These are phyloP conservation scores for Clanis bilineata DNA, from an alignment of 2,888 invertebrate species.

Conservation along the genomic window DNA sequence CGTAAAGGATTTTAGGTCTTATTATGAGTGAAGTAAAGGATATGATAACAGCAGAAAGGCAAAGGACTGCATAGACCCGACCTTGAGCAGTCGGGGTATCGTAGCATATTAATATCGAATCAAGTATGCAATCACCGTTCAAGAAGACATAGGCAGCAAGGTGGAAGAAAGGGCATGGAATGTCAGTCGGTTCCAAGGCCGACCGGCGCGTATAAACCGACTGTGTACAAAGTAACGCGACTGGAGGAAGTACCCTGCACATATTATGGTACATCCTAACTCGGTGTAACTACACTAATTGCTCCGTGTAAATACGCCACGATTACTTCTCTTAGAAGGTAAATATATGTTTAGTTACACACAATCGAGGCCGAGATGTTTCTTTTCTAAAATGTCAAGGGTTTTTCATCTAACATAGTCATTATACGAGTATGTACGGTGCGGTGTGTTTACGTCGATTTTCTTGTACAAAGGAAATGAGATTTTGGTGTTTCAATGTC, in stretches of 20 bases:
- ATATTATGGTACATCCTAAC: conserved; percentile 36
- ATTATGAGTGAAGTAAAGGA: conserved; percentile 24
- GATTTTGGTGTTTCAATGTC: conserved; percentile 24
- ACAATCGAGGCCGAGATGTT: conserved; percentile 53
- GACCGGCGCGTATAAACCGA: conserved; percentile 51
- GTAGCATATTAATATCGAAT: conserved; percentile 75
- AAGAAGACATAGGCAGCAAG: conserved; percentile 73
- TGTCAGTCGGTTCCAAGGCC: conserved; percentile 68
- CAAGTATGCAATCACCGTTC: conserved; percentile 75
- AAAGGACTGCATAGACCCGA: conserved; percentile 56
- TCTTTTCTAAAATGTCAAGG: conserved; percentile 72
- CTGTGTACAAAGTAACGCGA: conserved; percentile 35
- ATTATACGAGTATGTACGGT: conserved; percentile 28
- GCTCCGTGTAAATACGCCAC: conserved; percentile 35
- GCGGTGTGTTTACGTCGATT: conserved; percentile 25
- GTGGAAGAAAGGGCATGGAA: conserved; percentile 80
- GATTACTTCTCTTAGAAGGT: conserved; percentile 57
- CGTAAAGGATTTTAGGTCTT: conserved; percentile 24
- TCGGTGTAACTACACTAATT: conserved; percentile 53
- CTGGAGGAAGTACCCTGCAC: conserved; percentile 36
- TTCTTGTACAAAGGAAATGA: conserved; percentile 24
- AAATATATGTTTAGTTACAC: conserved; percentile 57
- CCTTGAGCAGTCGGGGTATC: conserved; percentile 63
- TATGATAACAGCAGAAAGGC: conserved; percentile 31
- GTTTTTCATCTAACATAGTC: conserved; percentile 47